A percentile compares a stretch with the other conserved stretches of the same genome.
phyloP scores from a whole-genome alignment of 2,797 vertebrate species.

The Macropus fuliginosus region DNA sequence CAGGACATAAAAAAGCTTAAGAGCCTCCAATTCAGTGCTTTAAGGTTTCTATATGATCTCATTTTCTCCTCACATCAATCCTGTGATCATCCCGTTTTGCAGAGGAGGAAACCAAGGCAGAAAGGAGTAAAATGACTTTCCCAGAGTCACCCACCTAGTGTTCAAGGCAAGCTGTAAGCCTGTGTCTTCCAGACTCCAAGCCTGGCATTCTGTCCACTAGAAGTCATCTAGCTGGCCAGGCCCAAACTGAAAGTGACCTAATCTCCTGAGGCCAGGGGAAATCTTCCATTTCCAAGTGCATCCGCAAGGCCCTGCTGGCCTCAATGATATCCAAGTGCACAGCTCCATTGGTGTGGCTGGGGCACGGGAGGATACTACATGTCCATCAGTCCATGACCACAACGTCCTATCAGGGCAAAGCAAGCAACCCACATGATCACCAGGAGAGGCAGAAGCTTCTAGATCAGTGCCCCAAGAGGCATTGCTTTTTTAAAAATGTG shows the following conservation, averaged over 20 bases:
- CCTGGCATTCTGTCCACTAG: not conserved
- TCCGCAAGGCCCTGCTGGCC: not conserved
- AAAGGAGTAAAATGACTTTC: not conserved
- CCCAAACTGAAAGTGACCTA: not conserved
- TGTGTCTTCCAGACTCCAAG: not conserved
- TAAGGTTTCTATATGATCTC: not conserved
- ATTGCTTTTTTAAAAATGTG: not conserved
- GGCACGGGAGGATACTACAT: not conserved
- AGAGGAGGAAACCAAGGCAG: not conserved
- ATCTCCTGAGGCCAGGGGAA: not conserved
- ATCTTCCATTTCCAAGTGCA: not conserved
- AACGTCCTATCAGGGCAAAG: not conserved
- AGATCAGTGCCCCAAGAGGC: not conserved
- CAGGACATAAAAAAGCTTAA: not conserved
- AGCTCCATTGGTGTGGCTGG: not conserved
- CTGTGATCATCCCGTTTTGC: not conserved
- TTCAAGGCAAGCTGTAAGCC: not conserved
- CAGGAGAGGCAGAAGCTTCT: not conserved
- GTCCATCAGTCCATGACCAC: not conserved
- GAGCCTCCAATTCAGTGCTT: not conserved
- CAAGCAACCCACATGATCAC: not conserved
- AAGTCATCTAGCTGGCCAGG: not conserved
- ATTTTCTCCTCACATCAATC: not conserved
- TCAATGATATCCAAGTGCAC: not conserved
- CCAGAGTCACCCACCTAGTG: not conserved